Evolutionary conservation across 2,797 vertebrate genomes (phyloP), one percentile per base, ranked within the genome.

Genomic region (Melanotaenia parkinsoni): DNA sequence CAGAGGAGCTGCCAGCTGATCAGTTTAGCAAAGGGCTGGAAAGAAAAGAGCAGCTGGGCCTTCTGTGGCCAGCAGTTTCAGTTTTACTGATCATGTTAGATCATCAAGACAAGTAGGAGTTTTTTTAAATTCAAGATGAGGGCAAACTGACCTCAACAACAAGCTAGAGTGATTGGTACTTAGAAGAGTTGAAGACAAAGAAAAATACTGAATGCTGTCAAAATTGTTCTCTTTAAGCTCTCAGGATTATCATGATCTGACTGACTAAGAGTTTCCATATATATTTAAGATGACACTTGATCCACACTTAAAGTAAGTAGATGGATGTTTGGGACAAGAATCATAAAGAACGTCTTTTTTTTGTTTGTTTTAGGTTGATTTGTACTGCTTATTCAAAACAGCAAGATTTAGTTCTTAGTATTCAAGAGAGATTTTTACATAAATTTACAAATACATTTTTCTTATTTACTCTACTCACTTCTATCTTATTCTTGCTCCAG

Each of bases 401-500:
- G 3, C 2, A 58, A 58, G 40, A 45, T 33, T 24, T 24, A 24
- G 24, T 18, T 11, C 11, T 5, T 22, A 28, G 35, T 18, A 51
- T 16, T 35, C 40, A 37, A 11, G 16, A 10, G 5, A 10, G 3
- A 8, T 50, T 38, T 56, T 26, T 28, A 45, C 16, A 54, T 33
- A 1, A 45, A 57, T 47, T 37, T 11, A 3, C 18, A 3, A 10
- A 24, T 56, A 61, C 5, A 28, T 37, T 53, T 50, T 8, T 38
- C 28, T 68, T 68, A 60, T 56, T 56, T 13, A 38, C 53, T 63
- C 45, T 28, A n/a, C 58, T 64, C 35, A 65, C 40, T 22, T 20
- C 56, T 58, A 40, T 73, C 63, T 67, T 53, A 67, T 26, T 14
- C 26, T 76, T 58, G 33, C 32, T 37, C 18, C 58, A 13, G 57